These are phyloP conservation scores for Agrenia bidenticulata DNA, from an alignment of 2,888 invertebrate genomes.

Conservation along the genomic window DNA sequence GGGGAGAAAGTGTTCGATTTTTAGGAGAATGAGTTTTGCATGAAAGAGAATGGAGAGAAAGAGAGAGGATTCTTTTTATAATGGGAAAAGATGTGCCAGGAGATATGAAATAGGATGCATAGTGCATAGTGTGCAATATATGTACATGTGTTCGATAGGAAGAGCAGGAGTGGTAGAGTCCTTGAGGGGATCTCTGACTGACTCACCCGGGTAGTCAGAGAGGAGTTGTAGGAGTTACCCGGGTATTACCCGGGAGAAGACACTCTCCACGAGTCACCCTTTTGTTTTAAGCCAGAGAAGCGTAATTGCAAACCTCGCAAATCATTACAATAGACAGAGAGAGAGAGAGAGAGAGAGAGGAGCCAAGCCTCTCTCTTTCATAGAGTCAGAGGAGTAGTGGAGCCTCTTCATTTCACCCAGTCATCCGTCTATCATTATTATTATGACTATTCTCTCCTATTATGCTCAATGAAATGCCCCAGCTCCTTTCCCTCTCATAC, in stretches of 20 bases:
- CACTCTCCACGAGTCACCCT: constrained; percentile 10
- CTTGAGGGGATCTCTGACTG: neutral
- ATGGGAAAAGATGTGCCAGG: too few species aligned
- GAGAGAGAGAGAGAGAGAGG: neutral
- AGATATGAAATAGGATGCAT: too few species aligned
- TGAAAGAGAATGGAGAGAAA: too few species aligned
- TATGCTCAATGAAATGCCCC: too few species aligned
- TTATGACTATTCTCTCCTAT: neutral
- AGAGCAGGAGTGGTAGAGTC: too few species aligned
- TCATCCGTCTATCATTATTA: constrained; percentile 4
- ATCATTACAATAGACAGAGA: constrained; percentile 18
- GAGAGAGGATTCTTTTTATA: too few species aligned
- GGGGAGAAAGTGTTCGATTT: too few species aligned
- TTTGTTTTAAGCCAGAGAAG: constrained; percentile 38
- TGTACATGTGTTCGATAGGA: too few species aligned
- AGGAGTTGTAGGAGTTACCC: constrained; percentile 11
- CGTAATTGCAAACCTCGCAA: constrained; percentile 41
- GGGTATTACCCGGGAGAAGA: neutral
- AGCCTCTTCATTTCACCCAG: constrained; percentile 7
- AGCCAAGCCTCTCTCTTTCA: too few species aligned
- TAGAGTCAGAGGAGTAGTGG: neutral
- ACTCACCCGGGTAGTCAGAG: constrained; percentile 7
- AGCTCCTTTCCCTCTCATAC: too few species aligned
- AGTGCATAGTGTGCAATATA: too few species aligned
- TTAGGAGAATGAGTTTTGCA: too few species aligned